Conservation (phyloP, 2,888 invertebrate genomes). For the Lasioglossum villosulum region DNA sequence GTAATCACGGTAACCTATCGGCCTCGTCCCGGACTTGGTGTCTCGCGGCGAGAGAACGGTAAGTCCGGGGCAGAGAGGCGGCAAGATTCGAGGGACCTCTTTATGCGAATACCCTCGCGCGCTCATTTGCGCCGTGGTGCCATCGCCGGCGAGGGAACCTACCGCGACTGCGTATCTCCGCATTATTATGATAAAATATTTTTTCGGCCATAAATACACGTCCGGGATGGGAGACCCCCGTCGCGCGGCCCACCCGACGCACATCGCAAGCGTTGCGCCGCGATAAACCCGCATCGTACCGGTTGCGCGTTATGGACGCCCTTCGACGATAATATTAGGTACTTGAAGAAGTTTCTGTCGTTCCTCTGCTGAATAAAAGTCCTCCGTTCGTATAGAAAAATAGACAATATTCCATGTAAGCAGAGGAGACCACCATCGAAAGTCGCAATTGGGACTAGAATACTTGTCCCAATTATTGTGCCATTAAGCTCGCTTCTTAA, state of each 20-base stretch:
- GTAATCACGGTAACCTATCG: conserved; percentile 73
- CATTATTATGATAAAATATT: conserved; percentile 81
- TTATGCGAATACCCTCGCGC: conserved; percentile 49
- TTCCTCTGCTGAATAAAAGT: not conserved
- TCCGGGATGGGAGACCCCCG: conserved; percentile 78
- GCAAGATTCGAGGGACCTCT: conserved; percentile 24
- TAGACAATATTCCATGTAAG: not conserved
- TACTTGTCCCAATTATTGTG: too few relatives aligned
- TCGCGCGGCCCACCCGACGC: conserved; percentile 76
- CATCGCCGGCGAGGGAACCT: conserved; percentile 58
- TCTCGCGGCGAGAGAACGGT: not conserved
- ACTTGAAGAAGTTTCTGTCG: not conserved
- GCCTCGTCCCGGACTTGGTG: conserved; percentile 35
- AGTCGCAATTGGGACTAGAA: too few relatives aligned
- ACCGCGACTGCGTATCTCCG: conserved; percentile 73
- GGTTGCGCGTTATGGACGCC: conserved; percentile 54
- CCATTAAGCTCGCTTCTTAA: not conserved
- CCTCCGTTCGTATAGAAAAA: not conserved
- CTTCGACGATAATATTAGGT: conserved; percentile 43
- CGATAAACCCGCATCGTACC: conserved; percentile 72
- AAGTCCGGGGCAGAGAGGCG: not conserved
- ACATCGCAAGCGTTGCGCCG: conserved; percentile 73
- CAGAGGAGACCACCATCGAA: not conserved
- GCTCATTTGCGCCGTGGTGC: conserved; percentile 72
- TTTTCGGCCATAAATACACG: conserved; percentile 80